Evolutionary conservation across 2,888 invertebrate species (phyloP).

Genomic region (Sepiola atlantica): DNA sequence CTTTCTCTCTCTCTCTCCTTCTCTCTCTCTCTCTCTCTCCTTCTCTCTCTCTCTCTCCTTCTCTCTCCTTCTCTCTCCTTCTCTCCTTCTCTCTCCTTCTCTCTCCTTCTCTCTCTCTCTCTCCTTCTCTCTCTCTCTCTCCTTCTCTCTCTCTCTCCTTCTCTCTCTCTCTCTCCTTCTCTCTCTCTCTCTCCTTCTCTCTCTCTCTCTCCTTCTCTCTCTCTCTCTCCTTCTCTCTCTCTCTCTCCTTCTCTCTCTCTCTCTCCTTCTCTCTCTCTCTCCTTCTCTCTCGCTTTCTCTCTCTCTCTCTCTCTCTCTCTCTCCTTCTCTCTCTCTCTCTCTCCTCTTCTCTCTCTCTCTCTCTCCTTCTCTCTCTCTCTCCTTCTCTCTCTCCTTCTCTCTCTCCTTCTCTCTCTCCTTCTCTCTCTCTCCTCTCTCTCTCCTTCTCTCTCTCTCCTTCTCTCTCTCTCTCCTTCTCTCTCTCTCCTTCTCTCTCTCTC

Average conservation of each 20-base stretch:
- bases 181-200: too few species aligned
- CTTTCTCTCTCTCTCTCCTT: neutral
- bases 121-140: neutral
- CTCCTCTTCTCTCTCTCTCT: neutral
- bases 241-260: too few species aligned
- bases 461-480: too few species aligned
- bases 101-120: too few species aligned
- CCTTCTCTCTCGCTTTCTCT: neutral
- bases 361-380: neutral
- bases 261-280: neutral
- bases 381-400: neutral
- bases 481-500: neutral
- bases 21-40: neutral
- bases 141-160: neutral
- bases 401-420: too few species aligned
- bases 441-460: slow-evolving; percentile 3
- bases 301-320: neutral
- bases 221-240: neutral
- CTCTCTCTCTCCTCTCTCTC: neutral
- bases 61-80: neutral
- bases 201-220: neutral
- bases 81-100: neutral
- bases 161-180: neutral
- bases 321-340: too few species aligned
- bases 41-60: neutral